Evolutionary conservation across 1,140 invertebrate genomes (phyloP), one percentile per base, ranked within the genome.

Genomic region (Neotoxoptera formosana): DNA sequence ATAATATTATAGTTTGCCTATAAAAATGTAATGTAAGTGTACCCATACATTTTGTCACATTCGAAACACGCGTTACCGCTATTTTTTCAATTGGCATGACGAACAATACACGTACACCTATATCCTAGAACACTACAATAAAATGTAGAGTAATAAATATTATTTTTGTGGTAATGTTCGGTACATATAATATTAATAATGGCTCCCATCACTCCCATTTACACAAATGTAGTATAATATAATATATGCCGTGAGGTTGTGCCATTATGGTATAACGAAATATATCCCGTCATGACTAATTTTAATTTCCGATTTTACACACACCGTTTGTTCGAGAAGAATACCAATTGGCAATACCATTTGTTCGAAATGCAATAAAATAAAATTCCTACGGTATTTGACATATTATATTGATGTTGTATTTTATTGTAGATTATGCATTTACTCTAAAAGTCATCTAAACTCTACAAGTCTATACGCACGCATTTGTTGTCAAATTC

Each of bases 31-130:
- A 76, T 17, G n/a, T 76, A 76, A 9, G 60, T 67, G 30, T 30
- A 30, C 21, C 2, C n/a, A n/a, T 67, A 76, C 60, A 76, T 76
- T 76, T 76, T 76, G 60, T 76, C 60, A 76, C 60, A 76, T 76
- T 76, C n/a, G n/a, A 76, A 76, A 67, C 60, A 67, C 60, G 11
- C 2, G n/a, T n/a, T 76, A 76, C 30, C 30, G 60, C 60, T 76
- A 76, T 76, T 76, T 7, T 76, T 76, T 76, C 60, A n/a, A 76
- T 76, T 76, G 60, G n/a, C 60, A n/a, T 76, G 60, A 76, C 60
- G 60, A n/a, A 76, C 60, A 76, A 17, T 76, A 76, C 17, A 34
- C 21, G 14, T n/a, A 76, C 60, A n/a, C 4, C 2, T 76, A 76
- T 76, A n/a, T 6, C 14, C 30, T 76, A 76, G n/a, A 76, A n/a